Evolutionary conservation across 2,888 invertebrate species (phyloP), one percentile per base, ranked within the genome.

Genomic region (Drosophila hamatofila): DNA sequence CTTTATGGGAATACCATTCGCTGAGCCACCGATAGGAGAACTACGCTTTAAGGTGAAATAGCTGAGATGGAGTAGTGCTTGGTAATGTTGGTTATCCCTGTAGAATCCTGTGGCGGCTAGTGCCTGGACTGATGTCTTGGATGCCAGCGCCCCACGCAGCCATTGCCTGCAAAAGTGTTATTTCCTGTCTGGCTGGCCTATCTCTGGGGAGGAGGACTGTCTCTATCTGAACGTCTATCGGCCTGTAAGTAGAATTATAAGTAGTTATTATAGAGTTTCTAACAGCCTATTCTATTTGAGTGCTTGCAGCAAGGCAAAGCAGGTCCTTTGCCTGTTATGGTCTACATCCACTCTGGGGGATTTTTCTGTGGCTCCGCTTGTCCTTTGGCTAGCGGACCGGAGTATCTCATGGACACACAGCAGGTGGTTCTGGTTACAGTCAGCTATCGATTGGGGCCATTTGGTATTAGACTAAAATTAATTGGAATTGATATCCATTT

Each of bases 141-240:
- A 92, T 70, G 93, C 93, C 0, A 92, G 83, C 0, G 49, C 78
- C 30, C 90, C 93, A 7, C 91, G 90, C 23, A 79, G 92, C 0
- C 80, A 86, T 16, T 94, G 94, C 59, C 86, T 93, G 21, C 94
- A 94, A 79, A 94, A 93, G 75, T 93, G 93, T 75, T 93, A 92
- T 66, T 69, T 94, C 4, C 0, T 84, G 0, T 51, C 70, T 2
- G 14, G 35, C 0, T 51, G 66, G 41, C 81, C 83, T 7, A 83
- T 93, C 0, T 81, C 81, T 49, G 94, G 94, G 1, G 85, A 88
- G 14, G 94, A 94, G 80, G 94, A 94, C 78, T 94, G 94, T 49
- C 90, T 94, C 11, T 94, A 93, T 72, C 68, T 94, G 33, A 94
- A 94, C 78, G 91, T 94, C 2, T 94, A 93, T 79, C 92, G 93